Evolutionary conservation across 1,140 invertebrate species (phyloP), one percentile per base, ranked within the genome.

Genomic region (Dreissena polymorpha): DNA sequence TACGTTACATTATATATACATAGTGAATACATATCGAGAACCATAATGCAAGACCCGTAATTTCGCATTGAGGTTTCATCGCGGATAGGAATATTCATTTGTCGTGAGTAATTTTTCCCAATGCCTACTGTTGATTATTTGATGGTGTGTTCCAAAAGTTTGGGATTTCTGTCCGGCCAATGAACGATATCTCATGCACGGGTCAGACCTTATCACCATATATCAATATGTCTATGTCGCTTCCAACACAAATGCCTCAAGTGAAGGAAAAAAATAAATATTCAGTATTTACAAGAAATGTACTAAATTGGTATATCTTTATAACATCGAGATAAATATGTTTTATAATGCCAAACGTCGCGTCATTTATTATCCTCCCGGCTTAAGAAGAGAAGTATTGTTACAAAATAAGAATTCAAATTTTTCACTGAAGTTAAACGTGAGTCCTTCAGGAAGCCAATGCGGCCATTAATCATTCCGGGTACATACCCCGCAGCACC

Each of bases 261-360:
- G 67, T 57, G 53, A 18, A 27, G 57, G 70, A 57, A 49, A 18
- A 65, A 53, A 82, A 82, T 74, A 82, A 82, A 71, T 68, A 73
- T 74, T n/a, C 70, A 82, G 60, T 60, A 68, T 68, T 73, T 67
- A 18, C 12, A 73, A 23, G 78, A 81, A 73, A 81, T 81, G 68
- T 65, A 73, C 57, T 82, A 39, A 82, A 82, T 82, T 67, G 79
- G 73, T 82, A n/a, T 82, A 82, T 82, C 70, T 63, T 82, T 39
- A 82, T 74, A 82, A 82, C 79, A 82, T 73, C 27, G 68, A 70
- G 65, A 82, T 82, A 68, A 68, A 82, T 82, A 70, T 82, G 63
- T 74, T 82, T 82, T 57, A 68, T 50, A 70, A 73, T 67, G 79
- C 79, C 79, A 82, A 82, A 82, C 16, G 79, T 74, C 79, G 79